Conservation (phyloP, 2,113 vertebrate species). For the Helogale parvula region DNA sequence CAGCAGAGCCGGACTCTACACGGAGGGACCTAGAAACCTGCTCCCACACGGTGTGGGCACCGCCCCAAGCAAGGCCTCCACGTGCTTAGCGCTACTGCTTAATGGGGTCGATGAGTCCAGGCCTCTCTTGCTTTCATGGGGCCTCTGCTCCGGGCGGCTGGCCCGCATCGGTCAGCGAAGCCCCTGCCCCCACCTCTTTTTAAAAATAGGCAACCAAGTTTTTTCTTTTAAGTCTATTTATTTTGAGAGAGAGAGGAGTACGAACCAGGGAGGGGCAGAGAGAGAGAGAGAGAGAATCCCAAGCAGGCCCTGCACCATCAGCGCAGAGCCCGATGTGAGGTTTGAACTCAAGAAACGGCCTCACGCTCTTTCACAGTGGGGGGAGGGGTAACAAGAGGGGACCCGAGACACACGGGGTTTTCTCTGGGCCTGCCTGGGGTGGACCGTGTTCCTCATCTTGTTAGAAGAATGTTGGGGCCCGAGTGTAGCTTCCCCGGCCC, state of each 20-base stretch:
- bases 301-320: too few species aligned
- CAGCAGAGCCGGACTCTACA: neutral
- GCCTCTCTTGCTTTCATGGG: neutral
- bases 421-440: neutral
- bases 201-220: too few species aligned
- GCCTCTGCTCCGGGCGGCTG: neutral
- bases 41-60: too few species aligned
- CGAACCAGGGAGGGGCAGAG: too few species aligned
- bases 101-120: neutral
- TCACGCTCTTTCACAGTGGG: neutral
- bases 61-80: neutral
- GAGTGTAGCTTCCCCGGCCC: neutral
- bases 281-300: too few species aligned
- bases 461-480: neutral
- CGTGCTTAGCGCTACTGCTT: neutral
- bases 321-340: too few species aligned
- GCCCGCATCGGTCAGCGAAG: neutral
- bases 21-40: neutral
- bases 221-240: too few species aligned
- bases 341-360: too few species aligned
- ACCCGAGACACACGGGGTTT: rapidly evolving
- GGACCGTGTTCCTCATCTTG: neutral
- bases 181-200: too few species aligned
- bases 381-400: neutral
- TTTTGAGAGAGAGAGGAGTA: too few species aligned